Conservation (phyloP, 2,797 vertebrate species). For the Toxotes lorentzi region DNA sequence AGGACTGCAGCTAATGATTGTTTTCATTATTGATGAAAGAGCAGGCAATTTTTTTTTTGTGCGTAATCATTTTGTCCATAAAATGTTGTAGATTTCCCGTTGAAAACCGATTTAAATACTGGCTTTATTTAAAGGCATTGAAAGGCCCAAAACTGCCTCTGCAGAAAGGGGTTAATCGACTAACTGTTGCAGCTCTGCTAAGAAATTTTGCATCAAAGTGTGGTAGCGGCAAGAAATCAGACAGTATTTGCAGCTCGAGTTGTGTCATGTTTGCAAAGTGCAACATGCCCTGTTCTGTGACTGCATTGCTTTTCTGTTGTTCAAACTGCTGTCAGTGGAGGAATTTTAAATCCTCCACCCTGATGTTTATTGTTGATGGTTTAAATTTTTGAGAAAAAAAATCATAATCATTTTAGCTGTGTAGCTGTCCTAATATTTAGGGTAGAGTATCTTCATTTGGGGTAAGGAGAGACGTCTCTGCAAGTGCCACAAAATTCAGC, state of each 20-base stretch:
- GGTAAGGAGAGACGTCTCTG: conserved; percentile 6
- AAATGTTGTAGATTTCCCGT: no score
- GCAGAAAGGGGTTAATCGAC: background rate
- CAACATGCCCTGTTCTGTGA: conserved; percentile 7
- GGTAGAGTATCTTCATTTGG: background rate
- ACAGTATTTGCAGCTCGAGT: background rate
- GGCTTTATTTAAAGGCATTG: background rate
- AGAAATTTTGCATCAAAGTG: background rate
- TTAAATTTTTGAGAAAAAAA: background rate
- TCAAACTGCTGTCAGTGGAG: background rate
- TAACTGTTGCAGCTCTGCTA: background rate
- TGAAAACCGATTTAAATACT: background rate
- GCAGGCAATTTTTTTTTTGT: background rate
- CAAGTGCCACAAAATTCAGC: conserved; percentile 1
- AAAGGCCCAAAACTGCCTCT: background rate
- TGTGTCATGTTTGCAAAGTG: conserved; percentile 7
- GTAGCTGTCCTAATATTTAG: background rate
- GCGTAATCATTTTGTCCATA: background rate
- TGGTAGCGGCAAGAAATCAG: background rate
- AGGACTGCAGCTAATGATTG: background rate
- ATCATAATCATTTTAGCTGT: background rate
- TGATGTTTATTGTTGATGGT: conserved; percentile 2
- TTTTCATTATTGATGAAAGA: background rate
- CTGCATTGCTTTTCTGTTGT: conserved; percentile 15
- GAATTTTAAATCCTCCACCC: conserved; percentile 14